A percentile compares a stretch with the other conserved stretches of the same genome.
phyloP scores from a whole-genome alignment of 2,113 vertebrate genomes.

The Dissostichus mawsoni region DNA sequence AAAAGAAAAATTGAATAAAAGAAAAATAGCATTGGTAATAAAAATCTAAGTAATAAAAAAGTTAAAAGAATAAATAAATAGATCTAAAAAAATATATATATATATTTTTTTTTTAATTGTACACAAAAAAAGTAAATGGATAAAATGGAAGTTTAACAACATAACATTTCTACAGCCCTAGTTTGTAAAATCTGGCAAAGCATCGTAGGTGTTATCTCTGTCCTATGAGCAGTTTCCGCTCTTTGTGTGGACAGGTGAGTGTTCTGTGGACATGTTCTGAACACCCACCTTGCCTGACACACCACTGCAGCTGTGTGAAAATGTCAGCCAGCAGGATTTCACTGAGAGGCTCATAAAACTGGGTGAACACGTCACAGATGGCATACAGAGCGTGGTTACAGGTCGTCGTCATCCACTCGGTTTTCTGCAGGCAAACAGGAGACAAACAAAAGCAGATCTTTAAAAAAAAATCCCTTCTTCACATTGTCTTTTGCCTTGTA shows the following conservation, averaged over 20 bases:
- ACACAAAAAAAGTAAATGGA: no score
- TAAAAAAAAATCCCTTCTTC: neutral
- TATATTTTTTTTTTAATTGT: no score
- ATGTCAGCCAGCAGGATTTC: slow-evolving; percentile 94
- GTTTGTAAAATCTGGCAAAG: neutral
- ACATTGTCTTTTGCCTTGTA: neutral
- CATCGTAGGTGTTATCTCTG: neutral
- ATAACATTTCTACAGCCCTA: no score
- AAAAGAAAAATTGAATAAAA: no score
- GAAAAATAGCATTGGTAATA: no score
- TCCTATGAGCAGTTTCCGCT: neutral
- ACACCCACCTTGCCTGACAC: slow-evolving; percentile 94
- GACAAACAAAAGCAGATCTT: neutral
- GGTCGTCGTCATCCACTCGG: slow-evolving; percentile 99
- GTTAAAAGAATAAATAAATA: no score
- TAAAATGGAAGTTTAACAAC: no score
- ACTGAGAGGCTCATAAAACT: slow-evolving; percentile 96
- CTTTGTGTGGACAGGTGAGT: neutral
- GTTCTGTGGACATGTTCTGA: neutral
- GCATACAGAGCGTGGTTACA: slow-evolving; percentile 98
- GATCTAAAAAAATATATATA: no score
- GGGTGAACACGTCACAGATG: slow-evolving; percentile 97
- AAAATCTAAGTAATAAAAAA: no score
- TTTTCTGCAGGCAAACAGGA: slow-evolving; percentile 85
- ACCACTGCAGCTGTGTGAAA: slow-evolving; percentile 97